A percentile compares a stretch with the other conserved stretches of the same genome.
Evolutionary conservation across 2,113 vertebrate genomes (phyloP).

Genomic region (Centropus unirufus): DNA sequence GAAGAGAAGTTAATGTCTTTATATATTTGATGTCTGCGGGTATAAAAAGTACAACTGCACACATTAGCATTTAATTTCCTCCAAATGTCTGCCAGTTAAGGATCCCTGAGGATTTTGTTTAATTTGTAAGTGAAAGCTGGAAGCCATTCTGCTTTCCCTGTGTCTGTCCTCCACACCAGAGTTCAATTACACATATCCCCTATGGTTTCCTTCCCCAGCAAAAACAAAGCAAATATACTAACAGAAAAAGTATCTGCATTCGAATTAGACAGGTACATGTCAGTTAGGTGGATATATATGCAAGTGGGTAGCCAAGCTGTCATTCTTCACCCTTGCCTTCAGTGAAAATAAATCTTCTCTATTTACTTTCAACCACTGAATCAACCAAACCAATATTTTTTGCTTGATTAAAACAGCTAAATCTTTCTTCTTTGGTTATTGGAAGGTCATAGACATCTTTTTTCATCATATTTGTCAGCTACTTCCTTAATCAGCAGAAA

Average conservation of each 20-base stretch:
- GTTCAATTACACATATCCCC: slow-evolving; percentile 59
- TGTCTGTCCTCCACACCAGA: slow-evolving; percentile 51
- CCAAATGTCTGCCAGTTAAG: slow-evolving; percentile 68
- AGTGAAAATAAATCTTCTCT: slow-evolving; percentile 19
- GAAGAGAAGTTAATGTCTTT: slow-evolving; percentile 62
- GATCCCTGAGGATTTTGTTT: slow-evolving; percentile 68
- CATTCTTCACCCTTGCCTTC: neutral
- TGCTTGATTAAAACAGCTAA: neutral
- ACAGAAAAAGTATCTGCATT: slow-evolving; percentile 1
- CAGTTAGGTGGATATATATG: neutral
- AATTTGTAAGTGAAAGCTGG: slow-evolving; percentile 70
- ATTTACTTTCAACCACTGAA: slow-evolving; percentile 13
- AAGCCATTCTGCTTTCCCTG: slow-evolving; percentile 60
- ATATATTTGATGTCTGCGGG: slow-evolving; percentile 50
- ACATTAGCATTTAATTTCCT: slow-evolving; percentile 77
- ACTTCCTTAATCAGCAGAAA: neutral
- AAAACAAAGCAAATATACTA: slow-evolving; percentile 33
- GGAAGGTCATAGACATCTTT: neutral
- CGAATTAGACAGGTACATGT: slow-evolving; percentile 22
- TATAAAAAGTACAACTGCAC: slow-evolving; percentile 69
- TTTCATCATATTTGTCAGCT: neutral
- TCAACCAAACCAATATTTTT: neutral
- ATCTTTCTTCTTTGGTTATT: neutral
- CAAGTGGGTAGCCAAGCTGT: neutral
- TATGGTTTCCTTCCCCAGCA: slow-evolving; percentile 32